phyloP scores from a whole-genome alignment of 2,113 vertebrate genomes.

The Hystrix brachyura region DNA sequence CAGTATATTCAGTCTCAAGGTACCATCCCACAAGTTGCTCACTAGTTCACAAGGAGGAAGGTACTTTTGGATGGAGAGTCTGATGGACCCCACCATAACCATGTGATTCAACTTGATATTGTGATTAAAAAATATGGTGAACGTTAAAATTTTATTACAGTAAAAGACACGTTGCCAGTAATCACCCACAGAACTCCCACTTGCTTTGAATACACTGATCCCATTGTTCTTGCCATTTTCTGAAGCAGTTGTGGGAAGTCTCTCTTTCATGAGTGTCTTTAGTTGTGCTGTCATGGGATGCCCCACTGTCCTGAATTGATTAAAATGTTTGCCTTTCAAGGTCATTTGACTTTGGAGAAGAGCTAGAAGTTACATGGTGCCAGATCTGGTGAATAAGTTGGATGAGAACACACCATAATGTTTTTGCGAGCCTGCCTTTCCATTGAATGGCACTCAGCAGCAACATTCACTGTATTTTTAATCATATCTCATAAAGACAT shows the following conservation, averaged over 20 bases:
- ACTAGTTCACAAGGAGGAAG: background rate
- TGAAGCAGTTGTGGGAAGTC: background rate
- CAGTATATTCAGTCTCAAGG: background rate
- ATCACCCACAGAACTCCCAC: no score
- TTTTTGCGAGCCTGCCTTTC: background rate
- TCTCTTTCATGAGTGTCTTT: background rate
- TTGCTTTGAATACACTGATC: background rate
- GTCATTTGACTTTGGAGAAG: background rate
- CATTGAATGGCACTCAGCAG: background rate
- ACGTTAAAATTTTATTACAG: background rate
- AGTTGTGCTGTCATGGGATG: background rate
- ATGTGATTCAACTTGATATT: background rate
- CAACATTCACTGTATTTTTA: background rate
- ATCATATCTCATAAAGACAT: background rate
- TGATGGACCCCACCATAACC: rapidly evolving
- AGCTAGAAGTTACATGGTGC: background rate
- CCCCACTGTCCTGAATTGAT: background rate
- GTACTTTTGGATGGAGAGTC: background rate
- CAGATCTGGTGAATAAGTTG: background rate
- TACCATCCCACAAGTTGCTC: background rate
- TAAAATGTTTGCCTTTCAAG: background rate
- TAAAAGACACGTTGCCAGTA: background rate
- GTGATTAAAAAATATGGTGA: background rate
- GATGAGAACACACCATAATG: background rate
- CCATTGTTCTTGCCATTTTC: background rate